These are phyloP conservation scores for Melipona quadrifasciata DNA, from an alignment of 1,140 invertebrate genomes.

Conservation along the genomic window DNA sequence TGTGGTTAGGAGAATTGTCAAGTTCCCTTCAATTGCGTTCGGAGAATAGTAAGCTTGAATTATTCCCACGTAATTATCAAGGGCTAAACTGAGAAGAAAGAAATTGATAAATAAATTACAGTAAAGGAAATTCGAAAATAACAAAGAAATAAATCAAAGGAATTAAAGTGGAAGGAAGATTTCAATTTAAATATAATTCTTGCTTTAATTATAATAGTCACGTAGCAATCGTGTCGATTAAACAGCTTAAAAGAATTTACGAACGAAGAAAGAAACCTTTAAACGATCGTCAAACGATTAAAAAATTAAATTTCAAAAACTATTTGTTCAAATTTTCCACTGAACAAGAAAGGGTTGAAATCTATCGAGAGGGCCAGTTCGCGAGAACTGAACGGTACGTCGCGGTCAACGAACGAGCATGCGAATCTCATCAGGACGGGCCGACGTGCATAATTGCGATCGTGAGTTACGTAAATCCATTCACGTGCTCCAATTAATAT, in stretches of 20 bases:
- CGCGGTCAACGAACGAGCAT: not conserved
- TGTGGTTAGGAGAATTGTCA: not conserved
- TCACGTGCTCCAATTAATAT: conserved; percentile 44
- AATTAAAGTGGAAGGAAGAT: too few relatives aligned
- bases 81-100: too few relatives aligned
- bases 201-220: not conserved
- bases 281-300: too few relatives aligned
- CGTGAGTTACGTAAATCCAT: conserved; percentile 41
- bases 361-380: not conserved
- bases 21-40: too few relatives aligned
- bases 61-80: too few relatives aligned
- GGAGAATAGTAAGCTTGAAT: too few relatives aligned
- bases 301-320: not conserved
- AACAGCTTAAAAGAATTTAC: not conserved
- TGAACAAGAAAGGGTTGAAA: not conserved
- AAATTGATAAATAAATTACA: too few relatives aligned
- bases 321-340: too few relatives aligned
- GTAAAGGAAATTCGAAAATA: not conserved
- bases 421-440: not conserved
- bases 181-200: too few relatives aligned
- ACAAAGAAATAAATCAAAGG: too few relatives aligned
- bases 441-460: not conserved
- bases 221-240: not conserved
- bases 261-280: not conserved
- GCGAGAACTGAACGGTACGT: too few relatives aligned